Percentiles rank a stretch among this genome's conserved stretches.
Conservation (phyloP, 2,113 vertebrate genomes). For the rabbit (Oryctolagus cuniculus) region mOryCun1.1 NC_091444.1:15491501-15492000, state of each 20-base stretch:
- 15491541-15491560: constrained; percentile 61
- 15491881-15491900: background rate
- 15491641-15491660: constrained; percentile 30
- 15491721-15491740: background rate
- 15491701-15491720: background rate
- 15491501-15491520: constrained; percentile 46
- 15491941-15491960: rapidly evolving
- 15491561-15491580: constrained; percentile 68
- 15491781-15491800: background rate
- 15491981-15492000: background rate
- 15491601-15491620: constrained; percentile 78
- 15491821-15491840: background rate
- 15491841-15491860: background rate
- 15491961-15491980: background rate
- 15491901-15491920: background rate
- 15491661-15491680: background rate
- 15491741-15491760: background rate
- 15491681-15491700: background rate
- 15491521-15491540: constrained; percentile 38
- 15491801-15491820: background rate
- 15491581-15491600: constrained; percentile 54
- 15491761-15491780: background rate
- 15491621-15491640: constrained; percentile 56
- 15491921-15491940: background rate
- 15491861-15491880: background rate